These are phyloP conservation scores for Nebria ingens DNA, from an alignment of 1,140 invertebrate species.

Conservation along the genomic window DNA sequence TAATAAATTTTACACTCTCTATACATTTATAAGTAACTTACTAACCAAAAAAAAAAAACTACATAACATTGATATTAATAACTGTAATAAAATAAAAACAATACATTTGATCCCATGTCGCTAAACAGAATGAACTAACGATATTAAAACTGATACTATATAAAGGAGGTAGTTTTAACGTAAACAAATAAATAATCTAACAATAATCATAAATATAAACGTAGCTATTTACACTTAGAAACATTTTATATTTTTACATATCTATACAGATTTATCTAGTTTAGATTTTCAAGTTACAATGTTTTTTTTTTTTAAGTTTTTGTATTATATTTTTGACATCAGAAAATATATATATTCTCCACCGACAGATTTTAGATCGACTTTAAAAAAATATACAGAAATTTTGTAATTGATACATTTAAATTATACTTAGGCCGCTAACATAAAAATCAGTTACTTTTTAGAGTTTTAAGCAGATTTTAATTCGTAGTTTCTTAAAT, in stretches of 20 bases:
- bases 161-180: background rate
- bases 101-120: background rate
- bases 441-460: too few relatives aligned
- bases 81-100: background rate
- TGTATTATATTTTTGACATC: background rate
- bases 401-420: too few relatives aligned
- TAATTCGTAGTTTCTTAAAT: too few relatives aligned
- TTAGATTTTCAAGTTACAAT: background rate
- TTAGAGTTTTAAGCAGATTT: too few relatives aligned
- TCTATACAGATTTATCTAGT: background rate
- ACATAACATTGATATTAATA: background rate
- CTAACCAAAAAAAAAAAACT: background rate
- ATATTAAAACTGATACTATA: background rate
- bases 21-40: background rate
- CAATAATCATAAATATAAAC: background rate
- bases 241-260: background rate
- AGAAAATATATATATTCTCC: conserved; percentile 1
- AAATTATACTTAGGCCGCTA: too few relatives aligned
- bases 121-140: background rate
- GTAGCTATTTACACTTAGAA: background rate
- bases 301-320: background rate
- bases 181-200: conserved; percentile 1
- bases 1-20: background rate
- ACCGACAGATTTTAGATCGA: too few relatives aligned
- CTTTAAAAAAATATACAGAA: too few relatives aligned